These are phyloP conservation scores for Syngnathus floridae DNA, from an alignment of 2,113 vertebrate species.

Conservation along the genomic window DNA sequence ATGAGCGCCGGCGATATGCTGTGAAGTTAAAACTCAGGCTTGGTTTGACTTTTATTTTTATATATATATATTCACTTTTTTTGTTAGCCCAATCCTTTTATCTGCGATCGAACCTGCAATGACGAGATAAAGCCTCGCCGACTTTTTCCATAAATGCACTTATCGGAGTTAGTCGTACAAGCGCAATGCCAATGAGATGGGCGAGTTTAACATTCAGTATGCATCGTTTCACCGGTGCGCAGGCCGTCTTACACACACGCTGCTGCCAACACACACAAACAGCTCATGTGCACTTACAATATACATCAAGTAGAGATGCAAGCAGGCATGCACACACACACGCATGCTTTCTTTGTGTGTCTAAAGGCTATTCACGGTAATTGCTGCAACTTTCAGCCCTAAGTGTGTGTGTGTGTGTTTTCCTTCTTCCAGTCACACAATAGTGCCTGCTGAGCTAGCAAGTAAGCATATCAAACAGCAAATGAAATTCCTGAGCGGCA, in stretches of 20 bases:
- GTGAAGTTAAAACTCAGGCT: constrained; percentile 33
- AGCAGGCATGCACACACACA: constrained; percentile 26
- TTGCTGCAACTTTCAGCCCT: constrained; percentile 57
- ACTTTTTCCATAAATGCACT: constrained; percentile 71
- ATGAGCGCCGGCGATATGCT: constrained; percentile 36
- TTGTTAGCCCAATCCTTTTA: constrained; percentile 59
- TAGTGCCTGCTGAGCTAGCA: constrained; percentile 62
- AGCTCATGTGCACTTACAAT: constrained; percentile 13
- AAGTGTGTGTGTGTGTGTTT: constrained; percentile 47
- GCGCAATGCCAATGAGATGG: constrained; percentile 63
- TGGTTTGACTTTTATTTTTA: constrained; percentile 16
- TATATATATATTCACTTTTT: constrained; percentile 48
- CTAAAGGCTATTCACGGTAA: constrained; percentile 59
- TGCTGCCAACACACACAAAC: constrained; percentile 27
- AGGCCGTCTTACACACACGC: constrained; percentile 39
- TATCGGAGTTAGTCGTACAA: constrained; percentile 63
- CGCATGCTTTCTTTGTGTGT: constrained; percentile 37
- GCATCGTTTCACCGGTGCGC: constrained; percentile 43
- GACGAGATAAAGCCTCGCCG: constrained; percentile 67
- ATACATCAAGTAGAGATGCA: constrained; percentile 24
- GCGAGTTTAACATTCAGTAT: constrained; percentile 62
- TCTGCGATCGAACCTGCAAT: constrained; percentile 70
- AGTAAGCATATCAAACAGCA: constrained; percentile 71
- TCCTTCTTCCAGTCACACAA: constrained; percentile 58
- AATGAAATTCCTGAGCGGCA: constrained; percentile 65